Base-by-base conservation (phyloP, 2,888 invertebrate genomes). In the Meliscaeva auricollis region DNA sequence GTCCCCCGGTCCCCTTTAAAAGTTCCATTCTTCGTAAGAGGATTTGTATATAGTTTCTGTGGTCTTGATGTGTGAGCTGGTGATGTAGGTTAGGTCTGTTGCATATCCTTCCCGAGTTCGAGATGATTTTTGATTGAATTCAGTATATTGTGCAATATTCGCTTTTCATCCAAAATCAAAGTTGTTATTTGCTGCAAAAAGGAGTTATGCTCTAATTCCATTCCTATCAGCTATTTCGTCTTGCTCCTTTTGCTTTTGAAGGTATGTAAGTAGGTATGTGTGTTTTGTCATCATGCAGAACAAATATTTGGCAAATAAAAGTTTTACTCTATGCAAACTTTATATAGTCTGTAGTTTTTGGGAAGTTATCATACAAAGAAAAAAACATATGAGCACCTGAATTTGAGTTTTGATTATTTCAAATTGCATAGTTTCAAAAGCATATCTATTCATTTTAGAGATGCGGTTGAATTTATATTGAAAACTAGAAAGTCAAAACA, bases 81-180 rank as follows among this genome's bases (percentile, higher is more conserved):
- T 50, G 30, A 17, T 5, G 13, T 13, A 66, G 64, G 7, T 22
- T 26, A 26, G 26, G 30, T 44, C n/a, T 44, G 44, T 15, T 44
- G 13, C 26, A 26, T 26, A 62, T 35, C 15, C 22, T 20, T n/a
- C 2, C 11, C 22, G 15, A 50, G 48, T 32, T 64, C 7, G 22
- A 38, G 26, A 72, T 72, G 50, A 73, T 66, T 66, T 79, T 58
- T 79, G 78, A 78, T 78, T 78, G 48, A 77, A 77, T 62, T 72
- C 54, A 72, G 48, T n/a, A n/a, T n/a, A n/a, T 64, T 69, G 52
- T 78, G 64, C 64, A 66, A 72, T 56, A 48, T 56, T 70, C 52
- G 32, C 4, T 38, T 30, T 48, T 52, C 35, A 48, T 72, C 15
- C 54, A 54, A 32, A 9, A 54, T 15, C 54, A 35, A 64, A 38